A percentile compares a stretch with the other conserved stretches of the same genome.
Evolutionary conservation across 2,113 vertebrate genomes (phyloP).

Genomic region (Kryptolebias marmoratus): DNA sequence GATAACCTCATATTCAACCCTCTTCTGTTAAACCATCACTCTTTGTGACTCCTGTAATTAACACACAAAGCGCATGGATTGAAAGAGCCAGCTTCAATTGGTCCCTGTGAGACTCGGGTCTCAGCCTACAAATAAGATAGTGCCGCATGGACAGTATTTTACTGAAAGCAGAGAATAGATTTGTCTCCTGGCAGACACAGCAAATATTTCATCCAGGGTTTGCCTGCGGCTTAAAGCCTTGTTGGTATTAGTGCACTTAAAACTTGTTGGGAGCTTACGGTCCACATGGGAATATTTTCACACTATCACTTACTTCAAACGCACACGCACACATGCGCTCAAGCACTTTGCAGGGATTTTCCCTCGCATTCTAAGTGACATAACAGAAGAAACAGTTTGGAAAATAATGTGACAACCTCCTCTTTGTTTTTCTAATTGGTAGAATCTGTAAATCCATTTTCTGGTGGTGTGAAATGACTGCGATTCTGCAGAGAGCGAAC

Average conservation of each 20-base stretch:
- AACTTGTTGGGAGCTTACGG: conserved; percentile 70
- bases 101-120: conserved; percentile 75
- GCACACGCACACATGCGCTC: conserved; percentile 15
- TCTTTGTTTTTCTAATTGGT: conserved; percentile 64
- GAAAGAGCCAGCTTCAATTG: conserved; percentile 72
- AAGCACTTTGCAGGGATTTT: conserved; percentile 32
- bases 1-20: conserved; percentile 63
- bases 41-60: conserved; percentile 78
- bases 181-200: conserved; percentile 77
- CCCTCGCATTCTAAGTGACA: conserved; percentile 23
- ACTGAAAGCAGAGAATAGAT: conserved; percentile 75
- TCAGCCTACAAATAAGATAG: conserved; percentile 78
- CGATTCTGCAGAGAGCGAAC: conserved; percentile 20
- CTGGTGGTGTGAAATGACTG: conserved; percentile 57
- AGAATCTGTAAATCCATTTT: conserved; percentile 66
- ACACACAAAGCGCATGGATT: conserved; percentile 76
- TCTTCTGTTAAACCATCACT: conserved; percentile 76
- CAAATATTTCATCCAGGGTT: conserved; percentile 76
- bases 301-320: conserved; percentile 61
- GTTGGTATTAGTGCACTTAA: conserved; percentile 71
- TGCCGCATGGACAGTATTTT: conserved; percentile 79
- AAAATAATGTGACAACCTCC: conserved; percentile 52
- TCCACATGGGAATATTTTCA: conserved; percentile 65
- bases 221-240: conserved; percentile 66
- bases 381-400: conserved; percentile 50